These are phyloP conservation scores for Passer domesticus DNA, from an alignment of 2,113 vertebrate species.

Conservation along the genomic window DNA sequence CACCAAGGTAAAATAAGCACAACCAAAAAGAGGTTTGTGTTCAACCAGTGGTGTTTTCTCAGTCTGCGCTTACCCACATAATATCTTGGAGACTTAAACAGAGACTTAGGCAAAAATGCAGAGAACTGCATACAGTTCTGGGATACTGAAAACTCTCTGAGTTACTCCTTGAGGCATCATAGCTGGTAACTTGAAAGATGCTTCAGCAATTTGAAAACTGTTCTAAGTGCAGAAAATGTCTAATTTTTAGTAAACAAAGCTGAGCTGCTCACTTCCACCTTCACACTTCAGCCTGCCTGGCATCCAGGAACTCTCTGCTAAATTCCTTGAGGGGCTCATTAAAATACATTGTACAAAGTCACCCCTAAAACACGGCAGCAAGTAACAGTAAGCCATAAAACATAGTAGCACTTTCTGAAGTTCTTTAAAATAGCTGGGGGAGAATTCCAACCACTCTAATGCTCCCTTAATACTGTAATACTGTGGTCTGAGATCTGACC, in stretches of 20 bases:
- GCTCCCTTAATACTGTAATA: background rate
- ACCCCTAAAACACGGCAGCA: background rate
- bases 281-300: background rate
- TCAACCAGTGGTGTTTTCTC: background rate
- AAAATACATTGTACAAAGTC: background rate
- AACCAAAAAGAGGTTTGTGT: background rate
- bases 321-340: background rate
- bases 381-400: background rate
- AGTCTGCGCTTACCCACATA: background rate
- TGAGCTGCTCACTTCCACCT: background rate
- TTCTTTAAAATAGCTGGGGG: background rate
- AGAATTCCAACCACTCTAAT: background rate
- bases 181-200: background rate
- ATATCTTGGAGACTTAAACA: background rate
- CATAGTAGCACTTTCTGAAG: background rate
- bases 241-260: background rate
- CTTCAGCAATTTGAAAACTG: background rate
- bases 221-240: background rate
- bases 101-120: background rate
- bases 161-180: background rate
- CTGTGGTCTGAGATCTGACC: background rate
- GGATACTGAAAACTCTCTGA: background rate
- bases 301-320: background rate
- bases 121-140: background rate
- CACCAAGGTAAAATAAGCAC: constrained; percentile 4